Evolutionary conservation across 2,888 invertebrate species (phyloP), one percentile per base, ranked within the genome.

Genomic region (Xylota sylvarum): DNA sequence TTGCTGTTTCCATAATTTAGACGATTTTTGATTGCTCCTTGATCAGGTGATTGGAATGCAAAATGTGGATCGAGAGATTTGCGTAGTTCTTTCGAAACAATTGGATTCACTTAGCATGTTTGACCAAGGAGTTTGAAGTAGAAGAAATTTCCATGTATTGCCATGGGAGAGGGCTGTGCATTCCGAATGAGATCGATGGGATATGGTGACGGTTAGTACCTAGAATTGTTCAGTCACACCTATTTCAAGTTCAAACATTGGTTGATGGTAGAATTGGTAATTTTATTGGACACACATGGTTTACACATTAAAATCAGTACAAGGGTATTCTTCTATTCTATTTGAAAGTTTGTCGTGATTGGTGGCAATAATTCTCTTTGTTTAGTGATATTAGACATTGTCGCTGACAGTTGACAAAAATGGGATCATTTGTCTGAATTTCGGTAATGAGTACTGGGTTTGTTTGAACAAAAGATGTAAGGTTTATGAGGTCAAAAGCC

Each of bases 1-100:
- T 67, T 69, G 64, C 46, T 70, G 80, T 85, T 80, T 85, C 73
- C 77, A 86, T 70, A 76, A 73, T 82, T 73, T 67, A 77, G 82
- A 56, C 56, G 56, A 81, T 77, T 86, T 76, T 82, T 77, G 72
- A 72, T 67, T 73, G 72, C 56, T 77, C 1, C 65, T 12, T 19
- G 37, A 37, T 35, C 23, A 27, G 72, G 60, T 73, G 77, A 73
- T 82, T 73, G 72, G 77, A 85, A 85, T 85, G 85, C 76, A 52
- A 85, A 85, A 85, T 85, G 76, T 81, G 76, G 74, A 72, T 65
- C 55, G 70, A 65, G 70, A 65, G 65, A 52, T 85, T 74, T 79
- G 64, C 56, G 55, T 56, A 56, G 74, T 69, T 74, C 67, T 19
- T 40, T 2, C 43, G 74, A 70, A 76, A 3, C 23, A 55, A 77